Percentiles rank a stretch among this genome's conserved stretches.
phyloP scores from a whole-genome alignment of 2,888 invertebrate species.

The Tenthredo livida region DNA sequence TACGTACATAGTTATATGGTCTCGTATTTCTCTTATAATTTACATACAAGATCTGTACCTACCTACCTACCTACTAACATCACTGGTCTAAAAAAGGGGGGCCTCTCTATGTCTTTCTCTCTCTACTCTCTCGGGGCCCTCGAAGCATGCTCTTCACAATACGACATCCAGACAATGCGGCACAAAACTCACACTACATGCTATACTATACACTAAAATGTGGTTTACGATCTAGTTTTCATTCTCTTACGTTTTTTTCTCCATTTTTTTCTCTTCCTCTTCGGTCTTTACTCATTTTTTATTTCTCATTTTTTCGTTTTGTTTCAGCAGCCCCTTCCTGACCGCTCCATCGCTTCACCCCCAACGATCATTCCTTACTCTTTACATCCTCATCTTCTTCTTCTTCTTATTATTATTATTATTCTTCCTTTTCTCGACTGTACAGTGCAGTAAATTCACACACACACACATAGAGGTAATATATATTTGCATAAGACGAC shows the following conservation, averaged over 20 bases:
- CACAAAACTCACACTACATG: neutral
- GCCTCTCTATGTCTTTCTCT: neutral
- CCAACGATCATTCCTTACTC: slow-evolving; percentile 60
- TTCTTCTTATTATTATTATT: neutral
- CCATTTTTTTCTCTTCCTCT: neutral
- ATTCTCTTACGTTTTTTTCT: neutral
- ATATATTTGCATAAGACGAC: slow-evolving; percentile 42
- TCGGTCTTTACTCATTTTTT: neutral
- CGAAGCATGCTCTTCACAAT: slow-evolving; percentile 11
- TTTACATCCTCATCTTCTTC: neutral
- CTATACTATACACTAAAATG: neutral
- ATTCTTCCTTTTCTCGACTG: slow-evolving; percentile 51
- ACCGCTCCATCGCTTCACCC: slow-evolving; percentile 68
- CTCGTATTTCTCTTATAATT: slow-evolving; percentile 58
- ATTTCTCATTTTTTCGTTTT: neutral
- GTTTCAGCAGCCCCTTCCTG: slow-evolving; percentile 38
- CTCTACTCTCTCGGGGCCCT: neutral
- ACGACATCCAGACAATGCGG: neutral
- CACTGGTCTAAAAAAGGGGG: slow-evolving; percentile 61
- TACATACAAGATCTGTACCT: slow-evolving; percentile 68
- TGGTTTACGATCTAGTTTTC: too few relatives aligned
- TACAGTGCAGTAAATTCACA: too few relatives aligned
- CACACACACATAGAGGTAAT: too few relatives aligned
- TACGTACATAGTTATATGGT: neutral
- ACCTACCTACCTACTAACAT: neutral